These are phyloP conservation scores for Cranoglanis bouderius DNA, from an alignment of 2,113 vertebrate species.

Conservation along the genomic window DNA sequence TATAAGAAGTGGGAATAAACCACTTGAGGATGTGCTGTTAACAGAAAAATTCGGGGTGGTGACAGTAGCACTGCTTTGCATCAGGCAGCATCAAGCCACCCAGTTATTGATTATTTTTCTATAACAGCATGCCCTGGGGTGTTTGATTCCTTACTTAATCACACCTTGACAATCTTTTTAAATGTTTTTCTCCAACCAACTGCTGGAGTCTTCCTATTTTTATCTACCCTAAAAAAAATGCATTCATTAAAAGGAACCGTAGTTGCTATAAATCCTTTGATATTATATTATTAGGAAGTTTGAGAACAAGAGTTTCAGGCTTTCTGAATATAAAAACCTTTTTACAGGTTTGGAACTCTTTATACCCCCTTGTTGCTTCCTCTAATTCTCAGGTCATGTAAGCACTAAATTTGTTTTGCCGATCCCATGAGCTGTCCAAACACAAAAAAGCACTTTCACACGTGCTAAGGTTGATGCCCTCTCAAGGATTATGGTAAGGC, in stretches of 20 bases:
- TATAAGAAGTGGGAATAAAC: background rate
- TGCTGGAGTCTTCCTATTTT: background rate
- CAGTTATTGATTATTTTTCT: background rate
- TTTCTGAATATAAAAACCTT: background rate
- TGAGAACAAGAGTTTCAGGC: background rate
- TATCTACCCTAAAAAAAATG: background rate
- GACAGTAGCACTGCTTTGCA: background rate
- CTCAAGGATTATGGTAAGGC: constrained; percentile 16
- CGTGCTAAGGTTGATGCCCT: background rate
- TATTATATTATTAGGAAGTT: background rate
- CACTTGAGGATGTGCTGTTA: background rate
- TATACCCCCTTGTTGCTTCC: constrained; percentile 7
- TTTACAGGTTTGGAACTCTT: background rate
- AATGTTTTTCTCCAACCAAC: background rate
- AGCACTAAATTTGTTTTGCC: constrained; percentile 17
- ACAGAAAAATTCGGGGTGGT: background rate
- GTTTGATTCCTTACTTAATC: background rate
- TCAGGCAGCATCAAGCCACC: background rate
- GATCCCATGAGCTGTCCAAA: constrained; percentile 37
- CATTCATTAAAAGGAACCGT: background rate
- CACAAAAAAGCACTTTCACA: constrained; percentile 51
- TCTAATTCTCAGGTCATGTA: constrained; percentile 7
- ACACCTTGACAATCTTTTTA: background rate
- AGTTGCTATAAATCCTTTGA: background rate
- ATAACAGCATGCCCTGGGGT: background rate